Evolutionary conservation across 1,140 invertebrate species (phyloP), one percentile per base, ranked within the genome.

Genomic region (Bilobella aurantiaca): DNA sequence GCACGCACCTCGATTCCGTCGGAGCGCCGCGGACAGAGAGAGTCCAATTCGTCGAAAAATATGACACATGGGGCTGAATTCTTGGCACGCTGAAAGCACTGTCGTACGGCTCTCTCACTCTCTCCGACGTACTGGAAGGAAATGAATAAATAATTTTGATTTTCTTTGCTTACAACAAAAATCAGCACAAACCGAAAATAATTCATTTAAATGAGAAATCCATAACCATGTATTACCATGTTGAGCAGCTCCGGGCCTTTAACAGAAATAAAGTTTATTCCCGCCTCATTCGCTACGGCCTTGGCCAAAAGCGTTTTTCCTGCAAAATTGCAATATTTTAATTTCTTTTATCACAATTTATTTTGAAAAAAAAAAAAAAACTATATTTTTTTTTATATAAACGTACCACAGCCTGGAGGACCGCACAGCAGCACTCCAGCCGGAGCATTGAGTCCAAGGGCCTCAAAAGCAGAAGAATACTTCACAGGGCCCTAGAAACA

Each of bases 11-110:
- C 87, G 58, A 82, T 85, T 58, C 82, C 81, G 58, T 88, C 86
- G 3, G 86, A 87, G 75, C 96, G 81, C 74, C 88, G 88, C 0
- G 95, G 94, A 77, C 95, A 98, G 5, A 99, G 76, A 0, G 96
- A 90, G 79, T 99, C 97, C 68, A 99, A 85, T 79, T 99, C 97
- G 77, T 99, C 97, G 78, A 99, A 99, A 79, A 99, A 99, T 75
- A 99, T 98, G 16, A 99, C 93, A 79, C 96, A 99, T 0, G 97
- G 97, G 0, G 91, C 83, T 0, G 94, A 97, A 78, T 96, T 96
- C 49, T 89, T 79, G 0, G 96, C 97, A 69, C 95, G 82, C 75
- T 91, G 85, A 76, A 99, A 99, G 74, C 94, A 91, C 27, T 93
- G 87, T 37, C 97, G 80, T 0, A 99, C 93, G 2, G 93, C 93